These are phyloP conservation scores for Cinclus cinclus DNA, from an alignment of 2,113 vertebrate genomes.

Conservation along the genomic window DNA sequence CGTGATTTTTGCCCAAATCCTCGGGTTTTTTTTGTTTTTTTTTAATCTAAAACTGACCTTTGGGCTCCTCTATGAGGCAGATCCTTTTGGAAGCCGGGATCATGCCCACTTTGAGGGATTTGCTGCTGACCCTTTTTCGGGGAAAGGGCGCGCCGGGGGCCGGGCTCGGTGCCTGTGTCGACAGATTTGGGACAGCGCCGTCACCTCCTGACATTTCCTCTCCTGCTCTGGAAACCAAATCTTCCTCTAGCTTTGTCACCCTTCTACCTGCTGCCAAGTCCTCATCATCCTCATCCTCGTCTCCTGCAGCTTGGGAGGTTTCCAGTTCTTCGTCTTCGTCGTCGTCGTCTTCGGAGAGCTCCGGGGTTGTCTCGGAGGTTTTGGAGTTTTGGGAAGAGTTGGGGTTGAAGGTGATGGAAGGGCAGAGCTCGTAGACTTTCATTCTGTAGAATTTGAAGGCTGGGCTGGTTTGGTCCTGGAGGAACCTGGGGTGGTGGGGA, in stretches of 20 bases:
- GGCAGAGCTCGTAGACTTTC: constrained; percentile 76
- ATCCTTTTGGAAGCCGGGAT: background rate
- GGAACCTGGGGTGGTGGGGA: constrained; percentile 66
- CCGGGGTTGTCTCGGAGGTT: background rate
- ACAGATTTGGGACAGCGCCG: background rate
- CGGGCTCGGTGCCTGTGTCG: constrained; percentile 47
- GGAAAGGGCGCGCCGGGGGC: constrained; percentile 54
- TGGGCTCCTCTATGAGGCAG: background rate
- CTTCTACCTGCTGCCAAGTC: constrained; percentile 29
- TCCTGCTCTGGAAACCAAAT: background rate
- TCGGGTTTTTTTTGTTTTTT: too few species aligned
- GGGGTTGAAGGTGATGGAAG: constrained; percentile 59
- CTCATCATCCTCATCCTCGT: constrained; percentile 48
- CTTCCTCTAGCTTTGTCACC: background rate
- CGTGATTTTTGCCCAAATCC: too few species aligned
- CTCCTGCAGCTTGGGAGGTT: constrained; percentile 21
- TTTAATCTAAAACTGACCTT: background rate
- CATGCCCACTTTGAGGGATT: background rate
- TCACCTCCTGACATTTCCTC: background rate
- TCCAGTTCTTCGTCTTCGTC: constrained; percentile 35
- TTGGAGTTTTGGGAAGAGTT: background rate
- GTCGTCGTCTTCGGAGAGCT: background rate
- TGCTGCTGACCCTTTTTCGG: constrained; percentile 47
- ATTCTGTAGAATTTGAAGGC: constrained; percentile 77
- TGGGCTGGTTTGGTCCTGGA: constrained; percentile 74